Percentiles rank a stretch among this genome's conserved stretches.
Evolutionary conservation across 1,140 invertebrate genomes (phyloP).

Genomic region (Euura lappo): DNA sequence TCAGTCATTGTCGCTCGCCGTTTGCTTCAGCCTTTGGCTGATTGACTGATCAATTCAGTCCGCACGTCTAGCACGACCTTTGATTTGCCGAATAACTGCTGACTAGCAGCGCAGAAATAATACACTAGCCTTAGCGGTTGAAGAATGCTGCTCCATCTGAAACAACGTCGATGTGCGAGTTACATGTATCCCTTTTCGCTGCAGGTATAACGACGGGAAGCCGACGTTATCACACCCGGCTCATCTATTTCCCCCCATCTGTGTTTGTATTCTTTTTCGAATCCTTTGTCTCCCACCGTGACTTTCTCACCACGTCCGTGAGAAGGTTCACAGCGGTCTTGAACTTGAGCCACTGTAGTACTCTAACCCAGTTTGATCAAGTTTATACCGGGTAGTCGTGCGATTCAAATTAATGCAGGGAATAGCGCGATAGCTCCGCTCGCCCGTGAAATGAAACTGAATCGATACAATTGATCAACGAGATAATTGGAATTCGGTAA

Average conservation of each 20-base stretch:
- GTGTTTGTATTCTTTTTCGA: slow-evolving; percentile 27
- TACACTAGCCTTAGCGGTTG: too few species aligned
- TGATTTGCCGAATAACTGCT: too few species aligned
- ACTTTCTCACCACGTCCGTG: slow-evolving; percentile 53
- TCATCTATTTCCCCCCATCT: not conserved
- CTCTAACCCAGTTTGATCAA: slow-evolving; percentile 47
- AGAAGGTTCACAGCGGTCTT: slow-evolving; percentile 54
- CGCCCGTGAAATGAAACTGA: not conserved
- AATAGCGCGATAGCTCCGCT: not conserved
- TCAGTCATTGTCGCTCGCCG: too few species aligned
- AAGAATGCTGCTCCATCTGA: too few species aligned
- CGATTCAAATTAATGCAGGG: not conserved
- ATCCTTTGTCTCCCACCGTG: slow-evolving; percentile 52
- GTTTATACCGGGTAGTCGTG: not conserved
- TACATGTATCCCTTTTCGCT: not conserved
- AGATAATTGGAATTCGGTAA: not conserved
- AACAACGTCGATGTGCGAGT: not conserved
- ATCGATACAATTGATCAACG: not conserved
- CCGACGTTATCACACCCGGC: not conserved
- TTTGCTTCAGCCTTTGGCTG: too few species aligned
- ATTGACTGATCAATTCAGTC: not conserved
- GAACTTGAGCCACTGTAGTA: slow-evolving; percentile 12
- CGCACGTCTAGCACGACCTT: not conserved
- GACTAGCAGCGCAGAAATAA: too few species aligned
- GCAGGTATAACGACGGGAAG: not conserved